These are phyloP conservation scores for Torymus aiolomorphi DNA, from an alignment of 2,888 invertebrate species.

Conservation along the genomic window DNA sequence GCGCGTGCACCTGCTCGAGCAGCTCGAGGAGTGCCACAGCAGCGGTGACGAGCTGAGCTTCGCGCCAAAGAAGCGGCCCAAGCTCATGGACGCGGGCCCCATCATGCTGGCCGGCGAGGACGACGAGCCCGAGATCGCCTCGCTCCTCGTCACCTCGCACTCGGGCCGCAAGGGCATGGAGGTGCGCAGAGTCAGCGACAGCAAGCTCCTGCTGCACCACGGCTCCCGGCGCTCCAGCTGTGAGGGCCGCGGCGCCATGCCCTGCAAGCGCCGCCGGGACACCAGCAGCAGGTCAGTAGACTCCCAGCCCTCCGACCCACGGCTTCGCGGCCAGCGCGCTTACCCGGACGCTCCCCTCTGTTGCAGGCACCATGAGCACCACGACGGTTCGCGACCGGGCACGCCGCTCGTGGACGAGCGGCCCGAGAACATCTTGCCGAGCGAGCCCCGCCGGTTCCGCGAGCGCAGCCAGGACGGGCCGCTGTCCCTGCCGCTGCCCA, in stretches of 20 bases:
- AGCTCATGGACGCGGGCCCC: constrained; percentile 76
- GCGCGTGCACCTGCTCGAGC: constrained; percentile 82
- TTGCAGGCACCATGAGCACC: constrained; percentile 75
- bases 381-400: constrained; percentile 86
- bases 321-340: neutral
- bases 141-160: constrained; percentile 73
- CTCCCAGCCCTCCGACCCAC: neutral
- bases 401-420: constrained; percentile 90
- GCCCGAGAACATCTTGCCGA: constrained; percentile 84
- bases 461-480: constrained; percentile 82
- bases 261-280: constrained; percentile 73
- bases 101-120: constrained; percentile 32
- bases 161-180: constrained; percentile 73
- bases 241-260: constrained; percentile 64
- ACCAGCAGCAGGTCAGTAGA: constrained; percentile 67
- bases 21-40: constrained; percentile 80
- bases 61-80: constrained; percentile 82
- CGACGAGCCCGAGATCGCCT: constrained; percentile 73
- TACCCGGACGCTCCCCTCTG: neutral
- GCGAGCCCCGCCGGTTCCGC: constrained; percentile 84
- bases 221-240: constrained; percentile 69
- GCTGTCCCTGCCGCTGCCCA: constrained; percentile 90
- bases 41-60: constrained; percentile 81
- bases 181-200: constrained; percentile 72
- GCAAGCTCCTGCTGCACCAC: constrained; percentile 70